Percentiles rank a stretch among this genome's conserved stretches.
Evolutionary conservation across 2,888 invertebrate species (phyloP).

Genomic region (Tricholauxania praeusta): DNA sequence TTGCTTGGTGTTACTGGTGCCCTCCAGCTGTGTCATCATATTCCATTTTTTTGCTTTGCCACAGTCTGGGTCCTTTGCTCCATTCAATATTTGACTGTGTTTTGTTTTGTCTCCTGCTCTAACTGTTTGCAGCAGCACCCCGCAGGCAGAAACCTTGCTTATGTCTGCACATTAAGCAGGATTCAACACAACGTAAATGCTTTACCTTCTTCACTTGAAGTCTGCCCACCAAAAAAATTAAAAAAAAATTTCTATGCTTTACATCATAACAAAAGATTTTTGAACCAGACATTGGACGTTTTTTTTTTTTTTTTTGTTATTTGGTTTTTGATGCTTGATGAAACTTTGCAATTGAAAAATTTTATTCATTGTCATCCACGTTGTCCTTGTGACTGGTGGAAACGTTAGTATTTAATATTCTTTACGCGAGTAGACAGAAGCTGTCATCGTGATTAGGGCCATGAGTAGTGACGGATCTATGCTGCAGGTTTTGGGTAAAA

Average conservation of each 20-base stretch:
- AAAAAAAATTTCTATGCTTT: conserved; percentile 33
- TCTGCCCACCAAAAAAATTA: conserved; percentile 23
- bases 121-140: neutral
- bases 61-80: too few relatives aligned
- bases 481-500: too few relatives aligned
- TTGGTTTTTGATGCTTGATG: neutral
- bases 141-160: neutral
- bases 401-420: too few relatives aligned
- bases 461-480: too few relatives aligned
- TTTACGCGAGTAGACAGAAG: too few relatives aligned
- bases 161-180: neutral
- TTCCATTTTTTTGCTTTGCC: neutral
- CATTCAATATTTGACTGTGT: too few relatives aligned
- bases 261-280: conserved; percentile 30
- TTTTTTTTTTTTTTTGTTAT: too few relatives aligned
- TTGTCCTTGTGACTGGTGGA: too few relatives aligned
- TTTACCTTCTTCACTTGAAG: neutral
- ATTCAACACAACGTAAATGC: neutral
- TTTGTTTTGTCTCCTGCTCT: neutral
- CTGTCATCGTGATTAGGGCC: too few relatives aligned
- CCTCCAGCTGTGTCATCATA: conserved; percentile 33
- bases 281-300: neutral
- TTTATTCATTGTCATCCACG: conserved; percentile 25
- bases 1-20: conserved; percentile 16
- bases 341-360: conserved; percentile 33